phyloP scores from a whole-genome alignment of 2,888 invertebrate species.

The Conops quadrifasciatus region DNA sequence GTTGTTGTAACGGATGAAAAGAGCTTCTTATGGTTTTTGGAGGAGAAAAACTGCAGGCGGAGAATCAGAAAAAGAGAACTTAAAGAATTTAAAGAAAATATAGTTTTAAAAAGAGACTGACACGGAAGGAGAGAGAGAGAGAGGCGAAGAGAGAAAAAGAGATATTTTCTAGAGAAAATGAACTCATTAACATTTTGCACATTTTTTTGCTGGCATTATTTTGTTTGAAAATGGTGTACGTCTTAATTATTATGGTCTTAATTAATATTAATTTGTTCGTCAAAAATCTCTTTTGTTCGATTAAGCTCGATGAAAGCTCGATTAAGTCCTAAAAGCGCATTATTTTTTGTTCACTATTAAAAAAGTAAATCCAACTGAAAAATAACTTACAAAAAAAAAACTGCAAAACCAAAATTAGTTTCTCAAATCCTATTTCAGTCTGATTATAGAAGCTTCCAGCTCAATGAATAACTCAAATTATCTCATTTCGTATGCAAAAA shows the following conservation, averaged over 20 bases:
- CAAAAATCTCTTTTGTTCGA: no score
- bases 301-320: no score
- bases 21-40: neutral
- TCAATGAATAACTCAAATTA: constrained; percentile 21
- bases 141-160: neutral
- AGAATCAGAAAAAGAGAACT: no score
- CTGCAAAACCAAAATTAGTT: constrained; percentile 31
- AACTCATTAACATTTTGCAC: no score
- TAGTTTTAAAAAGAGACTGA: neutral
- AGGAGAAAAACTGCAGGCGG: neutral
- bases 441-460: constrained; percentile 26
- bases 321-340: no score
- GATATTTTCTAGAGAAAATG: no score
- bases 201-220: no score
- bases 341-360: no score
- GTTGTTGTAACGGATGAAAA: constrained; percentile 7
- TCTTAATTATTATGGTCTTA: no score
- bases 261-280: no score
- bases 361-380: neutral
- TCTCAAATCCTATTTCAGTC: constrained; percentile 32
- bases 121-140: neutral
- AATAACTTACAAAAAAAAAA: constrained; percentile 9
- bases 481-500: constrained; percentile 34
- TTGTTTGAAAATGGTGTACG: no score
- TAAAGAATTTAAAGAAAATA: no score